A percentile compares a stretch with the other conserved stretches of the same genome.
These are phyloP conservation scores for Ectobius pallidus DNA, from an alignment of 2,888 invertebrate genomes.

Conservation along the genomic window DNA sequence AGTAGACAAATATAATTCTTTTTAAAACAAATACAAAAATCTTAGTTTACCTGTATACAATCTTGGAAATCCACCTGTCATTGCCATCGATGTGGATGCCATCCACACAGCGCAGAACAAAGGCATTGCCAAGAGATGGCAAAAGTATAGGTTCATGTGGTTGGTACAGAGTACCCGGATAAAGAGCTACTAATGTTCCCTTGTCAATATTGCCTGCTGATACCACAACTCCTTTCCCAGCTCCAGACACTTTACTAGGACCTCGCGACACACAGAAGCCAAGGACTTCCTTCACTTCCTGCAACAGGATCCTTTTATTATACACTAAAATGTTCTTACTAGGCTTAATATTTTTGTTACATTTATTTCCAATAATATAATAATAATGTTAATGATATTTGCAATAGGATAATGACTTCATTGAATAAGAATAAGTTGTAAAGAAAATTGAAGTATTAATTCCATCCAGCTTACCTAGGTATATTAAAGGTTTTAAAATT, in stretches of 20 bases:
- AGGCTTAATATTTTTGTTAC: no score
- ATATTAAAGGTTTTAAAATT: no score
- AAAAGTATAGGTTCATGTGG: slow-evolving; percentile 56
- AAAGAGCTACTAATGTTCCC: slow-evolving; percentile 48
- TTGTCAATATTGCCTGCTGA: slow-evolving; percentile 44
- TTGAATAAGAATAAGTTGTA: no score
- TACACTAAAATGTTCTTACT: no score
- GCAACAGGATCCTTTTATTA: no score
- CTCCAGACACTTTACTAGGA: slow-evolving; percentile 28
- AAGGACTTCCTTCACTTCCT: not conserved
- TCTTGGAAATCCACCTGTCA: slow-evolving; percentile 55
- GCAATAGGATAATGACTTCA: no score
- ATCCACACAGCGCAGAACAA: slow-evolving; percentile 58
- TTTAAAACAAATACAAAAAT: no score
- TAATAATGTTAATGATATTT: no score
- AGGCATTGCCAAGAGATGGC: slow-evolving; percentile 56
- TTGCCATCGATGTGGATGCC: slow-evolving; percentile 58
- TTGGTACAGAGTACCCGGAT: slow-evolving; percentile 55
- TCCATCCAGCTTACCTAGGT: no score
- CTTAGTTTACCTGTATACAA: slow-evolving; percentile 54
- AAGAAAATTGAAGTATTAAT: no score
- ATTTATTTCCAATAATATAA: no score
- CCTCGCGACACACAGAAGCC: slow-evolving; percentile 14
- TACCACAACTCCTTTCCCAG: slow-evolving; percentile 47
- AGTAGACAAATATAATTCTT: no score